Evolutionary conservation across 2,113 vertebrate genomes (phyloP), one percentile per base, ranked within the genome.

Genomic region (Ammospiza nelsoni): DNA sequence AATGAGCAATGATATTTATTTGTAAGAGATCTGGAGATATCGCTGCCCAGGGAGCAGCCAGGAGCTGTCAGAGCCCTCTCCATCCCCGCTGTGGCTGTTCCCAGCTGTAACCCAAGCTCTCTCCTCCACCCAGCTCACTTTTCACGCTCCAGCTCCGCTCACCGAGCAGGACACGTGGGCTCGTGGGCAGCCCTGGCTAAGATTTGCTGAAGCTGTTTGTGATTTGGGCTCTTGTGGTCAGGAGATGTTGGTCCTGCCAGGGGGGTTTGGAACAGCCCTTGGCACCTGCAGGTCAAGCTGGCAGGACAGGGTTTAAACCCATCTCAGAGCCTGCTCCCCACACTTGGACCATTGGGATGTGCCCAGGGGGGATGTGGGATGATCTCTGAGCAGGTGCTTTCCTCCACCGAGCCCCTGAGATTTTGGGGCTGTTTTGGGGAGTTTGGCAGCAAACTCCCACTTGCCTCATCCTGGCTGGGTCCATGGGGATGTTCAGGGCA

Each of bases 21-120:
- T 97, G 95, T 96, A 93, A 96, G 84, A 97, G 97, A 97, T 96
- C 95, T 94, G 89, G 65, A 88, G 97, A 96, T 96, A 97, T 87
- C 90, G 4, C 74, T 79, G 96, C 93, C 74, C 87, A 0, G 90
- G 77, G 93, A 92, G 94, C 89, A 80, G 91, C 54, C 79, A 66
- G 94, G 86, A 91, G 89, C 95, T 96, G 89, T 51, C 82, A 62
- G 78, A 59, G 87, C 85, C 44, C 29, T 15, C 69, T 62, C 37
- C 1, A 10, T 52, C 65, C 90, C 83, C 0, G 9, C 12, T 0
- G 35, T 6, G 65, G 28, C 85, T 52, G 84, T 67, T 91, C 75
- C 10, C 2, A 5, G 68, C 82, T 86, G 95, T 86, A 94, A 95
- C 89, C 81, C 88, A 90, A 93, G 71, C 13, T 0, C 51, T 89